Evolutionary conservation across 2,888 invertebrate genomes (phyloP).

Genomic region (Drosophila histrio): DNA sequence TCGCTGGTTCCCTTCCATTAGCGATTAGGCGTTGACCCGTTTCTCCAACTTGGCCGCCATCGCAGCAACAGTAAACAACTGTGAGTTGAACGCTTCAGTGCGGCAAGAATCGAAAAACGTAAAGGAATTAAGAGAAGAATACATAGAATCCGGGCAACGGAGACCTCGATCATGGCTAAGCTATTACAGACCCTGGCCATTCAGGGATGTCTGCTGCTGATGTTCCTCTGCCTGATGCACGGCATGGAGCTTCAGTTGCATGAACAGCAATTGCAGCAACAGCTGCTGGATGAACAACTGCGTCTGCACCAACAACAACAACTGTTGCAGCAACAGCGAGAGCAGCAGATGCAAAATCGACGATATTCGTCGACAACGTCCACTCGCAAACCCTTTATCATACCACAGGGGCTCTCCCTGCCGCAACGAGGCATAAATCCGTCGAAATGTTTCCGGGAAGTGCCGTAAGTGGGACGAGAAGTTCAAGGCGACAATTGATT

Average conservation of each 20-base stretch:
- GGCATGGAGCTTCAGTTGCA: constrained; percentile 61
- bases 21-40: constrained; percentile 65
- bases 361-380: constrained; percentile 77
- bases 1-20: constrained; percentile 48
- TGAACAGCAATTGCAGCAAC: constrained; percentile 61
- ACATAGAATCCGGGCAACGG: not conserved
- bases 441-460: constrained; percentile 79
- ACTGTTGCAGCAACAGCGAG: constrained; percentile 56
- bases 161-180: constrained; percentile 48
- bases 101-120: not conserved
- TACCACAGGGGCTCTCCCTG: constrained; percentile 73
- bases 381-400: constrained; percentile 71
- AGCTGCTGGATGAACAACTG: constrained; percentile 53
- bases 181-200: constrained; percentile 59
- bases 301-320: constrained; percentile 52
- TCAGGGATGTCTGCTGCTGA: constrained; percentile 64
- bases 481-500: too few relatives aligned
- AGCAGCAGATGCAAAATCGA: constrained; percentile 54
- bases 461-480: constrained; percentile 72
- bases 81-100: constrained; percentile 48
- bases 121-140: not conserved
- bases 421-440: constrained; percentile 73
- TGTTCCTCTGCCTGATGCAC: constrained; percentile 64
- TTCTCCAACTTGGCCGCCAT: constrained; percentile 39
- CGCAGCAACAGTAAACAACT: constrained; percentile 63